Evolutionary conservation across 1,140 invertebrate genomes (phyloP).

Genomic region (Eupeodes corollae): DNA sequence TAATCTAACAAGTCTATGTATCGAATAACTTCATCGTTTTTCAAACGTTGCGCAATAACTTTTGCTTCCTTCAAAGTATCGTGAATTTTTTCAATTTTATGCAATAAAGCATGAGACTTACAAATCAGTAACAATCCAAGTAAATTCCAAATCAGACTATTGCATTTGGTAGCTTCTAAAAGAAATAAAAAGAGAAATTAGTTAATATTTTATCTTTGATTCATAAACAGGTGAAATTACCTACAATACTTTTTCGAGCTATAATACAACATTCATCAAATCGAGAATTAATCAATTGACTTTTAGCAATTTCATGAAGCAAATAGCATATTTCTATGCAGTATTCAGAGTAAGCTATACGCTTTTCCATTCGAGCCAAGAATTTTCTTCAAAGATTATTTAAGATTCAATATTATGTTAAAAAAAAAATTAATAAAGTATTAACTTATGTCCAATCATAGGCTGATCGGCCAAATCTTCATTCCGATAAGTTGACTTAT

Average conservation of each 20-base stretch:
- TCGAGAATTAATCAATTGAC: constrained; percentile 15
- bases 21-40: constrained; percentile 14
- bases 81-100: constrained; percentile 21
- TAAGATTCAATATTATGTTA: not conserved
- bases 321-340: constrained; percentile 27
- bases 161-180: constrained; percentile 15
- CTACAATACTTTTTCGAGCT: constrained; percentile 16
- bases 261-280: constrained; percentile 18
- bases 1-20: constrained; percentile 27
- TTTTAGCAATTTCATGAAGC: constrained; percentile 23
- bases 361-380: constrained; percentile 14
- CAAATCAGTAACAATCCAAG: constrained; percentile 20
- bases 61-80: constrained; percentile 21
- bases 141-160: constrained; percentile 25
- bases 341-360: constrained; percentile 18
- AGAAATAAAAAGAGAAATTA: too few relatives aligned
- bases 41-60: constrained; percentile 13
- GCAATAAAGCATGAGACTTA: constrained; percentile 23
- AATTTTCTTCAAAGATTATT: not conserved
- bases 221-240: too few relatives aligned
- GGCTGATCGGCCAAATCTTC: constrained; percentile 9
- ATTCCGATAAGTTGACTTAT: constrained; percentile 17
- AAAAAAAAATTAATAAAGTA: too few relatives aligned
- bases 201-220: too few relatives aligned
- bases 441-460: constrained; percentile 19